A percentile compares a stretch with the other conserved stretches of the same genome.
These are phyloP conservation scores for Dinothrombium tinctorium DNA, from an alignment of 1,140 invertebrate species.

Conservation along the genomic window DNA sequence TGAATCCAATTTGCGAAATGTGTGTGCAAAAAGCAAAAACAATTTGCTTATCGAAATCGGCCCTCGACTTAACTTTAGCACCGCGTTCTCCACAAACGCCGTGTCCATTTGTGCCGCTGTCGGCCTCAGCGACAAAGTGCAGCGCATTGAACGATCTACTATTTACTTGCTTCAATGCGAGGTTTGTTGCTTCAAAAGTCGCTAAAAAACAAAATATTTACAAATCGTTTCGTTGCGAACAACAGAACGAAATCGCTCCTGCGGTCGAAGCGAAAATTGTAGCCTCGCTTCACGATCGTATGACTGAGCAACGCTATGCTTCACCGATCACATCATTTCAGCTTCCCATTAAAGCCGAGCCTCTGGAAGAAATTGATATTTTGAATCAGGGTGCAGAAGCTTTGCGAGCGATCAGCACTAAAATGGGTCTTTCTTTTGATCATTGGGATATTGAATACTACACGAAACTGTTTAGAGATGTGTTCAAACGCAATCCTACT, in stretches of 20 bases:
- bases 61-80: slow-evolving; percentile 64
- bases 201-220: neutral
- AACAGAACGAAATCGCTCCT: neutral
- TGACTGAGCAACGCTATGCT: slow-evolving; percentile 54
- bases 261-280: slow-evolving; percentile 2
- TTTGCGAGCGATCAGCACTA: slow-evolving; percentile 51
- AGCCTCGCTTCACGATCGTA: slow-evolving; percentile 44
- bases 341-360: slow-evolving; percentile 20
- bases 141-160: slow-evolving; percentile 50
- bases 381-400: slow-evolving; percentile 45
- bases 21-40: neutral
- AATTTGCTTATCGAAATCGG: slow-evolving; percentile 23
- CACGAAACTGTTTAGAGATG: slow-evolving; percentile 47
- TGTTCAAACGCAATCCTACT: slow-evolving; percentile 74
- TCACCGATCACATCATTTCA: slow-evolving; percentile 42
- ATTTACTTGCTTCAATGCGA: slow-evolving; percentile 41
- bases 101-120: slow-evolving; percentile 73
- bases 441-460: slow-evolving; percentile 68
- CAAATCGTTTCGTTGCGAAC: neutral
- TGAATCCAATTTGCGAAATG: slow-evolving; percentile 9
- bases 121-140: slow-evolving; percentile 36
- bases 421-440: slow-evolving; percentile 66
- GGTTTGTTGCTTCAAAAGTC: neutral
- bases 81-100: slow-evolving; percentile 78
- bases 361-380: slow-evolving; percentile 60